A percentile compares a stretch with the other conserved stretches of the same genome.
These are phyloP conservation scores for Xylophagus ater DNA, from an alignment of 2,888 invertebrate species.

Conservation along the genomic window DNA sequence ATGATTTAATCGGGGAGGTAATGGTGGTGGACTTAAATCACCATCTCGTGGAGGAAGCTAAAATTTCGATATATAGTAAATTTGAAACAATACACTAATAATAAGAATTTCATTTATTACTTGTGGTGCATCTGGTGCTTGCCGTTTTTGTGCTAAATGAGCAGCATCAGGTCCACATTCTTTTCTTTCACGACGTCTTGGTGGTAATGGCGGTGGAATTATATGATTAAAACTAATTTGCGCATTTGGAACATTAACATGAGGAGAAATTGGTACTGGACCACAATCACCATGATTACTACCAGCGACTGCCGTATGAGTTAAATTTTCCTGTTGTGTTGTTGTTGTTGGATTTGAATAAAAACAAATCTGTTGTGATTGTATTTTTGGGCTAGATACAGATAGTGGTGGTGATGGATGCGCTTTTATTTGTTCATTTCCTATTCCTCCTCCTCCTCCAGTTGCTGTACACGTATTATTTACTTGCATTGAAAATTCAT, in stretches of 20 bases:
- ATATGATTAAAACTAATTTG: constrained; percentile 29
- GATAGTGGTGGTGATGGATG: no score
- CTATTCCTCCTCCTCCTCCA: constrained; percentile 4
- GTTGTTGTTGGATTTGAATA: constrained; percentile 11
- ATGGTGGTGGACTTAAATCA: constrained; percentile 54
- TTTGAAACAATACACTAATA: no score
- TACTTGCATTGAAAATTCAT: constrained; percentile 8
- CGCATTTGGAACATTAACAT: constrained; percentile 38
- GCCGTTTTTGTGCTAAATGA: constrained; percentile 41
- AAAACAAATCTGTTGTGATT: constrained; percentile 13
- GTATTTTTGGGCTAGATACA: constrained; percentile 16
- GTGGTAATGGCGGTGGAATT: constrained; percentile 35
- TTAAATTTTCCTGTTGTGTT: neutral
- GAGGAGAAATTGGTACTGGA: constrained; percentile 36
- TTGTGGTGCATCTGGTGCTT: constrained; percentile 55
- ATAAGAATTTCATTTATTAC: no score
- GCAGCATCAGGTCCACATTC: constrained; percentile 27
- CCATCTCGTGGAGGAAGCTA: constrained; percentile 56
- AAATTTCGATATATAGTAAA: no score
- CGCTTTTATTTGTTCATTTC: no score
- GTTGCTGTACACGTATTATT: constrained; percentile 5
- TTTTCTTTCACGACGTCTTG: constrained; percentile 33
- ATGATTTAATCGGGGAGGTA: constrained; percentile 45
- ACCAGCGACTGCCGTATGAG: neutral
- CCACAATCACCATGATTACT: constrained; percentile 10